phyloP scores from a whole-genome alignment of 2,888 invertebrate species.

The Tholera decimalis region DNA sequence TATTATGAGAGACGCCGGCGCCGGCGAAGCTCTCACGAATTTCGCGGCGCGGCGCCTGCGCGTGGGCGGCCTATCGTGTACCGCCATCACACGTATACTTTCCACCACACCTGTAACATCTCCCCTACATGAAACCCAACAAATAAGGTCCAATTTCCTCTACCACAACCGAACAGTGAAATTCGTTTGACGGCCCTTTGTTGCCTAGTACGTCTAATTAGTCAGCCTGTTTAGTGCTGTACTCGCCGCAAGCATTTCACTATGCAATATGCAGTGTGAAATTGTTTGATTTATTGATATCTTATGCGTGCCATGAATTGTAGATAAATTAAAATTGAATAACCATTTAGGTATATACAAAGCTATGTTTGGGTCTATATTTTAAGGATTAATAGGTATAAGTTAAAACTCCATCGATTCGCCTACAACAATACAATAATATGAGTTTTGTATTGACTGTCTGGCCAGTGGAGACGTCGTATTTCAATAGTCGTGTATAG shows the following conservation, averaged over 20 bases:
- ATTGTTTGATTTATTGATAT: slow-evolving; percentile 84
- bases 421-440: slow-evolving; percentile 82
- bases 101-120: slow-evolving; percentile 71
- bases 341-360: slow-evolving; percentile 7
- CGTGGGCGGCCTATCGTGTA: slow-evolving; percentile 89
- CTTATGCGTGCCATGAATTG: slow-evolving; percentile 59
- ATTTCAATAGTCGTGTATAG: slow-evolving; percentile 88
- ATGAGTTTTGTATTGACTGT: slow-evolving; percentile 80
- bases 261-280: slow-evolving; percentile 82
- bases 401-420: slow-evolving; percentile 81
- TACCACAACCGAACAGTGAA: slow-evolving; percentile 60
- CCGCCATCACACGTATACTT: slow-evolving; percentile 85
- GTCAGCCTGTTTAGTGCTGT: slow-evolving; percentile 89
- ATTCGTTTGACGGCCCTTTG: slow-evolving; percentile 81
- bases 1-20: slow-evolving; percentile 79
- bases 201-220: slow-evolving; percentile 90
- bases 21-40: slow-evolving; percentile 88
- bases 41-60: slow-evolving; percentile 87
- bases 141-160: slow-evolving; percentile 71
- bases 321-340: slow-evolving; percentile 56
- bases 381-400: slow-evolving; percentile 72
- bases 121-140: slow-evolving; percentile 66
- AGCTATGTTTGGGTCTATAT: slow-evolving; percentile 5
- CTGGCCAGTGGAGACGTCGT: slow-evolving; percentile 81
- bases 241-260: slow-evolving; percentile 84